Percentiles rank a stretch among this genome's conserved stretches.
phyloP scores from a whole-genome alignment of 2,797 vertebrate species.

The Enteromius unitaeniatus region DNA sequence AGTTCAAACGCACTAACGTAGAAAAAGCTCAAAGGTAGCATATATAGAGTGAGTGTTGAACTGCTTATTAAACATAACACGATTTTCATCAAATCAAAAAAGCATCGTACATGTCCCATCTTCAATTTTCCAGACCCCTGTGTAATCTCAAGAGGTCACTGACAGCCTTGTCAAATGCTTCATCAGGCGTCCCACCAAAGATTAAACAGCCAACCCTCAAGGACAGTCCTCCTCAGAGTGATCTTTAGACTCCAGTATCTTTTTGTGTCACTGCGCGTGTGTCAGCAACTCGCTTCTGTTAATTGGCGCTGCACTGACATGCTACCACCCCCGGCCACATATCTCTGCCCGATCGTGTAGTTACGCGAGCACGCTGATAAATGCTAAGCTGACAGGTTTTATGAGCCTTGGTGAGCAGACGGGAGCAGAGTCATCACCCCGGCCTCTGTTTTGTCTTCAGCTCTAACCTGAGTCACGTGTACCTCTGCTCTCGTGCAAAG shows the following conservation, averaged over 20 bases:
- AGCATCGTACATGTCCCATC: constrained; percentile 14
- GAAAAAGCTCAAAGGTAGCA: neutral
- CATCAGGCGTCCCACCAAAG: constrained; percentile 16
- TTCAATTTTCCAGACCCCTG: constrained; percentile 24
- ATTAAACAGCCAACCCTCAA: constrained; percentile 43
- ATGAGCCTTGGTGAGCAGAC: constrained; percentile 14
- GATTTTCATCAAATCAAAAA: constrained; percentile 22
- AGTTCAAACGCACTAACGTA: neutral
- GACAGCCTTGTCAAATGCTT: constrained; percentile 47
- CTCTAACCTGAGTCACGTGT: constrained; percentile 37
- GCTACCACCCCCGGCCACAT: constrained; percentile 31
- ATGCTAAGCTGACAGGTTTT: constrained; percentile 55
- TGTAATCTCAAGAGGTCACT: constrained; percentile 32
- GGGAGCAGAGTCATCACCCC: constrained; percentile 19
- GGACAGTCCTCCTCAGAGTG: constrained; percentile 14
- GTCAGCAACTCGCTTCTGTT: constrained; percentile 32
- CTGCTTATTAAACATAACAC: neutral
- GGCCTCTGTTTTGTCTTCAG: constrained; percentile 7
- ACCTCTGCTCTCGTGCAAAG: constrained; percentile 5
- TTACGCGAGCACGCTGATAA: constrained; percentile 47
- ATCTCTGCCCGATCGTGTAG: constrained; percentile 39
- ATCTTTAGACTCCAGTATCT: constrained; percentile 7
- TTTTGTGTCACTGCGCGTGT: constrained; percentile 29
- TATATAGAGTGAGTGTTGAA: neutral
- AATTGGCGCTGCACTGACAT: constrained; percentile 43